phyloP scores from a whole-genome alignment of 1,140 invertebrate species.

The Pseudomyrmex sp. region DNA sequence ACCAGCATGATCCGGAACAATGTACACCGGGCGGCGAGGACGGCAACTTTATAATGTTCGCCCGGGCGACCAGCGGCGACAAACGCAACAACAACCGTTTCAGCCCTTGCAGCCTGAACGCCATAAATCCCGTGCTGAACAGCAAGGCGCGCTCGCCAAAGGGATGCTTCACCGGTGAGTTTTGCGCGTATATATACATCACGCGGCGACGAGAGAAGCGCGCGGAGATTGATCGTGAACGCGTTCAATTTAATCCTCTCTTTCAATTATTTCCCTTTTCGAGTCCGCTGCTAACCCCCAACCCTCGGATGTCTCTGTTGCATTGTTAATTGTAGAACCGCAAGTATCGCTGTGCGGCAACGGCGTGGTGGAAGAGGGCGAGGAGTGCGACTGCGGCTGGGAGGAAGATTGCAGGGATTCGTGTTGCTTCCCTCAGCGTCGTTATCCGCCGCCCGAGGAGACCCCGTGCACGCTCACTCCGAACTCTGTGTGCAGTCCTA shows the following conservation, averaged over 20 bases:
- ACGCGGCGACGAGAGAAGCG: not conserved
- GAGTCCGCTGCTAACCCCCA: not conserved
- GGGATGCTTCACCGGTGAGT: constrained; percentile 95
- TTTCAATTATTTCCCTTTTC: constrained; percentile 9
- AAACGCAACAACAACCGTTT: constrained; percentile 98
- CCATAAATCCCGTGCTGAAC: constrained; percentile 97
- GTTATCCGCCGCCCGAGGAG: constrained; percentile 90
- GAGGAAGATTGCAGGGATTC: constrained; percentile 96
- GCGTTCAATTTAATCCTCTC: not conserved
- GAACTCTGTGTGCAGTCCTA: constrained; percentile 91
- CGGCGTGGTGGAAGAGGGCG: constrained; percentile 97
- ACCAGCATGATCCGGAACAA: constrained; percentile 96
- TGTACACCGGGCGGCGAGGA: constrained; percentile 96
- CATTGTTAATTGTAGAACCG: constrained; percentile 87
- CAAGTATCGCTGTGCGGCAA: constrained; percentile 98
- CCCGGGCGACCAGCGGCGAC: constrained; percentile 97
- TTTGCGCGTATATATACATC: not conserved
- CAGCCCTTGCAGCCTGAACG: constrained; percentile 95
- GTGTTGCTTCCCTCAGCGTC: constrained; percentile 96
- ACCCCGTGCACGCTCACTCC: constrained; percentile 94
- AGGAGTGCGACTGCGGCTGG: constrained; percentile 99
- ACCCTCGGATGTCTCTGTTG: not conserved
- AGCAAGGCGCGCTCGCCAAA: constrained; percentile 95
- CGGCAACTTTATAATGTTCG: constrained; percentile 99
- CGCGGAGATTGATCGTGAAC: constrained; percentile 2